phyloP scores from a whole-genome alignment of 1,140 invertebrate species.

The Patella vulgata region DNA sequence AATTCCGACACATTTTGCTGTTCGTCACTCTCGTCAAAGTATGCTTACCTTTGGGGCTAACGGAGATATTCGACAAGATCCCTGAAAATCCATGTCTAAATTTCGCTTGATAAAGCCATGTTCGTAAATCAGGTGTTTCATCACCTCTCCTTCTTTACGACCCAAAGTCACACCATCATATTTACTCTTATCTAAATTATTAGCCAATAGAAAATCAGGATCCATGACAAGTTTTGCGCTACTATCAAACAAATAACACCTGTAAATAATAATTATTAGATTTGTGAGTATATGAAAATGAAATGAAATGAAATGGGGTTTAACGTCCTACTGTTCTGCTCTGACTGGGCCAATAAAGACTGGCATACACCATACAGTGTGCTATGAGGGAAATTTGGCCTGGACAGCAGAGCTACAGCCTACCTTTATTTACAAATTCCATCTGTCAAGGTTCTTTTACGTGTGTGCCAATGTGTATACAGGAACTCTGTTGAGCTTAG shows the following conservation, averaged over 20 bases:
- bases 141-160: slow-evolving; percentile 67
- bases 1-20: no score
- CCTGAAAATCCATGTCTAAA: slow-evolving; percentile 66
- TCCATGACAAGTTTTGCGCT: slow-evolving; percentile 66
- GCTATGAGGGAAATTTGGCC: no score
- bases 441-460: no score
- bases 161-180: slow-evolving; percentile 66
- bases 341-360: no score
- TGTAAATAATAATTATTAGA: slow-evolving; percentile 23
- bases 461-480: no score
- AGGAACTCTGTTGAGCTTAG: no score
- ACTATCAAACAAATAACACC: slow-evolving; percentile 68
- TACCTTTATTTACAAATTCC: no score
- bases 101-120: slow-evolving; percentile 64
- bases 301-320: no score
- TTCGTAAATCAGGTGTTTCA: slow-evolving; percentile 68
- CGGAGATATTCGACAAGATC: slow-evolving; percentile 65
- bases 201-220: slow-evolving; percentile 64
- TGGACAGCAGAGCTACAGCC: no score
- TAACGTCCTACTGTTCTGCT: no score
- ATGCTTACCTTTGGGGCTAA: slow-evolving; percentile 61
- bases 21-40: no score
- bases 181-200: slow-evolving; percentile 62
- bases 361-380: no score
- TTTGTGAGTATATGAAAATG: background rate